Evolutionary conservation across 2,113 vertebrate species (phyloP).

Genomic region (Sterrhoptilus dennistouni): DNA sequence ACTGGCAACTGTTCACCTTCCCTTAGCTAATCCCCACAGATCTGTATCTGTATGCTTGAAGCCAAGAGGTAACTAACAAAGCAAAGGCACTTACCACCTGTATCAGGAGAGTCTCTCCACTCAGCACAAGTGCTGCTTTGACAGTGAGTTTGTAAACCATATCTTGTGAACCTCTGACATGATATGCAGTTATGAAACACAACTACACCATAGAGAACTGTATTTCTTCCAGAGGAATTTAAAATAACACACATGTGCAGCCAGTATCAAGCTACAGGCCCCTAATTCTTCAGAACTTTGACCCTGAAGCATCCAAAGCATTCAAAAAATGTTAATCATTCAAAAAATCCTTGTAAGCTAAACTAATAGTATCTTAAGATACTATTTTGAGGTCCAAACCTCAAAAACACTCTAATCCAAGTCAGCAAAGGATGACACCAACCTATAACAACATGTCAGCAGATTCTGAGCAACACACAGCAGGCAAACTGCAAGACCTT

Average conservation of each 20-base stretch:
- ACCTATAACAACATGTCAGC: background rate
- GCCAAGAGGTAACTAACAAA: background rate
- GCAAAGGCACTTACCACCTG: background rate
- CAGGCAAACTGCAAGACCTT: background rate
- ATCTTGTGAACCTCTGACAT: background rate
- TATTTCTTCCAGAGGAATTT: background rate
- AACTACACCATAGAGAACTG: background rate
- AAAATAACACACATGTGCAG: background rate
- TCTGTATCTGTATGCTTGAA: background rate
- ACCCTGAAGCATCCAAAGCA: background rate
- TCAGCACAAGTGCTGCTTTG: background rate
- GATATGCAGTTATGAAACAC: background rate
- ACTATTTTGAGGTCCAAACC: background rate
- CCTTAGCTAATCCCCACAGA: background rate
- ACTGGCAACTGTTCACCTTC: background rate
- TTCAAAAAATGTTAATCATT: background rate
- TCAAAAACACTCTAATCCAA: background rate
- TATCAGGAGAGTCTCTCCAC: background rate
- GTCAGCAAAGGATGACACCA: background rate
- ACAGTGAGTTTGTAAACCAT: background rate
- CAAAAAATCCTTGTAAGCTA: background rate
- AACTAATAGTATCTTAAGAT: background rate
- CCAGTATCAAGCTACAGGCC: background rate
- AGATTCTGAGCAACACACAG: background rate
- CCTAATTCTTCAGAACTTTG: background rate